Evolutionary conservation across 2,113 vertebrate genomes (phyloP).

Genomic region (rabbit (Oryctolagus cuniculus)): DNA sequence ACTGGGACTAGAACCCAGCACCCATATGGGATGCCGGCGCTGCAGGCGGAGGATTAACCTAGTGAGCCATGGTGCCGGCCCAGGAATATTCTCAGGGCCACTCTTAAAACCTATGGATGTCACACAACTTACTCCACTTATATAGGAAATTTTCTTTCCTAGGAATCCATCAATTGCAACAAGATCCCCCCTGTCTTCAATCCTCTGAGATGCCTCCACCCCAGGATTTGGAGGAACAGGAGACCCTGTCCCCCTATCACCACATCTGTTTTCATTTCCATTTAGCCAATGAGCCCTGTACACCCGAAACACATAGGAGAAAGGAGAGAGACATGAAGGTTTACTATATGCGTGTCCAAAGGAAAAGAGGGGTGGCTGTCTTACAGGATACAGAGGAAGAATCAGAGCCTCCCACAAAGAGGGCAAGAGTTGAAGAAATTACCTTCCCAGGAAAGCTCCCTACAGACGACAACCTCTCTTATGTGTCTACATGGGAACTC

Average conservation of each 20-base stretch:
- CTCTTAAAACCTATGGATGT: not conserved
- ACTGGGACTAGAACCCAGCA: no score
- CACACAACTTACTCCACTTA: not conserved
- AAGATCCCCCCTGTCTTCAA: not conserved
- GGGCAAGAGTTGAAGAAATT: not conserved
- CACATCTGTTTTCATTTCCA: no score
- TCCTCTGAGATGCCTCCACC: not conserved
- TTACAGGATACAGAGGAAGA: not conserved
- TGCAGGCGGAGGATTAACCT: no score
- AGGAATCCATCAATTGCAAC: not conserved
- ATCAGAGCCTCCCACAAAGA: not conserved
- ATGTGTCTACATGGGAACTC: accelerated
- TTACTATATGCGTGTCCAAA: not conserved
- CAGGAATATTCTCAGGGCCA: no score
- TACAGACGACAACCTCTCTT: accelerated
- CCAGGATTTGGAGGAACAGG: not conserved
- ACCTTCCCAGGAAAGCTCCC: not conserved
- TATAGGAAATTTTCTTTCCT: not conserved
- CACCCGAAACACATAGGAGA: accelerated
- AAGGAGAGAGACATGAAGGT: not conserved
- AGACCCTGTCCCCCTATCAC: not conserved
- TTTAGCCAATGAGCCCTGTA: no score
- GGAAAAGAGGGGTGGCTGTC: not conserved
- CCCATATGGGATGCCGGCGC: no score
- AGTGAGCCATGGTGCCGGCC: no score